Evolutionary conservation across 2,888 invertebrate species (phyloP).

Genomic region (Protonemura montana): DNA sequence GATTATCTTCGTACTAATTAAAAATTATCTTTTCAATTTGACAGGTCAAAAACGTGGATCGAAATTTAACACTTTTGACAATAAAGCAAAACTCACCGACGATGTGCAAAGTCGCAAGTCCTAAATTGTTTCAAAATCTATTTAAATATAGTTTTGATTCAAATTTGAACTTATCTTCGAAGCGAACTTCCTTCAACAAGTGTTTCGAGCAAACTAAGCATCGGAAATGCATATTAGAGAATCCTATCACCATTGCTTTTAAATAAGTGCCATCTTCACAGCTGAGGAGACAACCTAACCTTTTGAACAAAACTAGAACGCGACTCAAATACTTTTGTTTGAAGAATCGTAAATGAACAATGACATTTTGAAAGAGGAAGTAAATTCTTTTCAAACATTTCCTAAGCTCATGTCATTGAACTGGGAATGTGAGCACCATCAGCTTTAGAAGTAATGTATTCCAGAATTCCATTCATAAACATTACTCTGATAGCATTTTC

Average conservation of each 20-base stretch:
- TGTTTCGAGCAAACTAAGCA: neutral
- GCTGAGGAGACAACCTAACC: neutral
- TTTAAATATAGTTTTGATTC: too few species aligned
- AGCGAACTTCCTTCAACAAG: neutral
- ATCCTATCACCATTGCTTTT: neutral
- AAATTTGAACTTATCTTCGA: too few species aligned
- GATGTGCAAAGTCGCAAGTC: neutral
- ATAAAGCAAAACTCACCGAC: neutral
- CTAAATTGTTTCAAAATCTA: too few species aligned
- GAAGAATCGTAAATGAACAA: neutral
- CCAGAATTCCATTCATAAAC: neutral
- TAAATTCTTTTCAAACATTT: neutral
- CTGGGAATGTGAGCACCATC: neutral
- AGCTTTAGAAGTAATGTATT: slow-evolving; percentile 18
- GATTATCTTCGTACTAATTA: too few species aligned
- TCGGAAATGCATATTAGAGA: neutral
- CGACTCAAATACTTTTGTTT: neutral
- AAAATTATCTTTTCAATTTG: too few species aligned
- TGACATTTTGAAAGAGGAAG: neutral
- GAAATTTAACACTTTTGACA: too few species aligned
- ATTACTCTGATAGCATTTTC: neutral
- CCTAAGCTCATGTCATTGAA: neutral
- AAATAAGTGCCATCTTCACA: neutral
- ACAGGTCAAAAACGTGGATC: too few species aligned
- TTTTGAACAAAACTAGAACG: neutral